Evolutionary conservation across 2,888 invertebrate species (phyloP).

Genomic region (Stegana nigrithorax): DNA sequence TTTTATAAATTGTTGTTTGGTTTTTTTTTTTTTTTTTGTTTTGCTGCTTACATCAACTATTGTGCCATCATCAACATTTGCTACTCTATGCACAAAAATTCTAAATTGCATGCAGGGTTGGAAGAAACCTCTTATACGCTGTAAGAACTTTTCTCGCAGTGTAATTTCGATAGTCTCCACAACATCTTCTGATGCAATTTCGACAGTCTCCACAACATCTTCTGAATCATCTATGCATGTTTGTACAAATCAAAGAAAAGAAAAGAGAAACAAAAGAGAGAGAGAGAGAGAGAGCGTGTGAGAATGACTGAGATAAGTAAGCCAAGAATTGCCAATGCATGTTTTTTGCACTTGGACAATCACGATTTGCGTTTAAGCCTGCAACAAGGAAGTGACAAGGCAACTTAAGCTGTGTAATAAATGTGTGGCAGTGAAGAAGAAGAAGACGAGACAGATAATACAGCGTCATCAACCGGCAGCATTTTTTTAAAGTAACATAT

Average conservation of each 20-base stretch:
- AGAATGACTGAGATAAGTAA: too few species aligned
- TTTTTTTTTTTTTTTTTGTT: too few species aligned
- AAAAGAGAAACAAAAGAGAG: conserved; percentile 37
- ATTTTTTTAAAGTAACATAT: conserved; percentile 27
- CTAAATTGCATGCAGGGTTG: background rate
- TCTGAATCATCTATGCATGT: background rate
- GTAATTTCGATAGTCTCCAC: background rate
- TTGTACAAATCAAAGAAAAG: too few species aligned
- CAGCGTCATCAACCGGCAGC: conserved; percentile 27
- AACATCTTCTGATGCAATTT: background rate
- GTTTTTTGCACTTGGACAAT: too few species aligned
- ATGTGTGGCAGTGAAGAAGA: too few species aligned
- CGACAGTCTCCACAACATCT: background rate
- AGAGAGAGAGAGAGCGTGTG: too few species aligned
- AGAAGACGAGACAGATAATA: conserved; percentile 26
- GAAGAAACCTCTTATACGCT: background rate
- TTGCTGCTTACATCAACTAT: background rate
- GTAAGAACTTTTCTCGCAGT: background rate
- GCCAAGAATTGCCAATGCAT: too few species aligned
- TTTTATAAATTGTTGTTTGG: too few species aligned
- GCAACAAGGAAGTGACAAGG: too few species aligned
- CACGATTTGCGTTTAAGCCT: too few species aligned
- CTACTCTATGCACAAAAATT: background rate
- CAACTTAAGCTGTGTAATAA: conserved; percentile 13
- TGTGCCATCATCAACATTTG: background rate